Evolutionary conservation across 2,797 vertebrate genomes (phyloP), one percentile per base, ranked within the genome.

Genomic region (Lycodopsis pacificus): DNA sequence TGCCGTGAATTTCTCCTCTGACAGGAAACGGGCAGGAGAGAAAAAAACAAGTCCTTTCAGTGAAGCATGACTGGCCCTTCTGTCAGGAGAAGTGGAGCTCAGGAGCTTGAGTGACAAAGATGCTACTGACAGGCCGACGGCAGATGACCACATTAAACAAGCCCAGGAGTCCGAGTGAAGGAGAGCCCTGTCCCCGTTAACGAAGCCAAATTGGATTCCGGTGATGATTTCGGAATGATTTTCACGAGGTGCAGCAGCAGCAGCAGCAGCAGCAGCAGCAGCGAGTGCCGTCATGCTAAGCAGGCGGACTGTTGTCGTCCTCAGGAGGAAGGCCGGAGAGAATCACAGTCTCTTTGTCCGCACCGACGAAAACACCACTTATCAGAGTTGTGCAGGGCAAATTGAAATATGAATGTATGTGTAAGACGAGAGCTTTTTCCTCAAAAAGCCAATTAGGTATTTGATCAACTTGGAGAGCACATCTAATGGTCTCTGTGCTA

Each of bases 51-150:
- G 67, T 85, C 86, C 92, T 90, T 89, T 93, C 89, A 91, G 82
- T 76, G 83, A 85, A 81, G 90, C 92, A 93, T 94, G 90, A 94
- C 90, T 94, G 88, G 80, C 59, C 79, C 89, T 86, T 95, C 86
- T 95, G 93, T 95, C 89, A 86, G 76, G 85, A 78, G 86, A 58
- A 56, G 81, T 57, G 70, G 79, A 66, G 76, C 91, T 90, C 88
- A 84, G 85, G 88, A 90, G 90, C 74, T 58, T 82, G 82, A 89
- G 83, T 92, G 93, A 95, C 95, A 95, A 95, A 94, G 95, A 92
- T 94, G 87, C 88, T 87, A 91, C 88, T 93, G 92, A 93, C 86
- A 66, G 77, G 57, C 80, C 78, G 81, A 80, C 86, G 84, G 85
- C 92, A 89, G 92, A 93, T 93, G 90, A 94, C 92, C 84, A 76